A percentile compares a stretch with the other conserved stretches of the same genome.
Conservation (phyloP, 2,888 invertebrate species). For the Hypsopygia costalis region DNA sequence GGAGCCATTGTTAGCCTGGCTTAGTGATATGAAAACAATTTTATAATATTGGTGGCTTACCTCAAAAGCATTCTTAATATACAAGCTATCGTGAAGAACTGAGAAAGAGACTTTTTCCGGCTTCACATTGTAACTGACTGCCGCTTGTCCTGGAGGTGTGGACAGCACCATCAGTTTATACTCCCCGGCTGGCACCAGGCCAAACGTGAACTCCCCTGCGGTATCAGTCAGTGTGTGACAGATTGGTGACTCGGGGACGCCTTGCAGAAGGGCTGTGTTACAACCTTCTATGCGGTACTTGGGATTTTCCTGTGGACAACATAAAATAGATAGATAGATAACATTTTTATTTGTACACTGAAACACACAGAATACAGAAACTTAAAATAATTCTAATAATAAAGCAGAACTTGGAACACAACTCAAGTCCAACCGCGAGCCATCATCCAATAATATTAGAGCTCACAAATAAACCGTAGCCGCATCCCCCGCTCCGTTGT, state of each 20-base stretch:
- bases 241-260: slow-evolving; percentile 81
- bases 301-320: slow-evolving; percentile 51
- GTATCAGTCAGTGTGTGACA: slow-evolving; percentile 87
- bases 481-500: no score
- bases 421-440: no score
- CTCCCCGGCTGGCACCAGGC: slow-evolving; percentile 89
- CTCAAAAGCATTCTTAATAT: slow-evolving; percentile 84
- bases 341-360: no score
- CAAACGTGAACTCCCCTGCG: slow-evolving; percentile 89
- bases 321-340: no score
- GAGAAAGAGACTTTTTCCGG: slow-evolving; percentile 86
- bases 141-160: slow-evolving; percentile 71
- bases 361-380: no score
- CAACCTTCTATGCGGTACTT: slow-evolving; percentile 79
- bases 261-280: slow-evolving; percentile 77
- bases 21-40: no score
- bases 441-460: no score
- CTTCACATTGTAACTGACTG: slow-evolving; percentile 88
- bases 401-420: no score
- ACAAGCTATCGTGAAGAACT: slow-evolving; percentile 84
- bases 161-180: slow-evolving; percentile 85
- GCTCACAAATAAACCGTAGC: no score
- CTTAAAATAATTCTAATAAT: no score
- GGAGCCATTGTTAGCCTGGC: no score
- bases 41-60: slow-evolving; percentile 62